These are phyloP conservation scores for Labia minor DNA, from an alignment of 2,888 invertebrate species.

Conservation along the genomic window DNA sequence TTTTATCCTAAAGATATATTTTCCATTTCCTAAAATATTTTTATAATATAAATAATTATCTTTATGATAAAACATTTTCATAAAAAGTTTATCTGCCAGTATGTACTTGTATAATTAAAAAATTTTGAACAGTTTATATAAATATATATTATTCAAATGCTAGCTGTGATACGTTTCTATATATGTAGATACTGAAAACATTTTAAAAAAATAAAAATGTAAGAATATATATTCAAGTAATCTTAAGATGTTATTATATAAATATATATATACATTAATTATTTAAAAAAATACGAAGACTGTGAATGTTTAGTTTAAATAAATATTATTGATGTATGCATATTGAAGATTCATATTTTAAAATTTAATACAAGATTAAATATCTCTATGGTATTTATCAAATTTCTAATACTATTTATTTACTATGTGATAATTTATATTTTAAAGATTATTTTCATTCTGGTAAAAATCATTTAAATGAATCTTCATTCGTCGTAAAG, in stretches of 20 bases:
- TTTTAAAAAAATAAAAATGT: background rate
- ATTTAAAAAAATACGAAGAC: background rate
- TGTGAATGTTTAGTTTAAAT: background rate
- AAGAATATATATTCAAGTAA: background rate
- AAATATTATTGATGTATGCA: no score
- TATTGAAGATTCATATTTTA: no score
- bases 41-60: background rate
- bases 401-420: no score
- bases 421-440: no score
- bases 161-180: slow-evolving; percentile 2
- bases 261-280: background rate
- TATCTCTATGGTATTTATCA: no score
- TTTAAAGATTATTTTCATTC: no score
- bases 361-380: no score
- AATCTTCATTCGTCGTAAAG: no score
- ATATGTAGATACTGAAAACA: background rate
- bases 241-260: background rate
- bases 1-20: background rate
- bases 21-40: slow-evolving; percentile 5
- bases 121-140: background rate
- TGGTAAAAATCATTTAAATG: no score
- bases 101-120: background rate
- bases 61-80: background rate
- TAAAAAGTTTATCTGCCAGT: background rate
- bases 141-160: background rate